Conservation (phyloP, 2,113 vertebrate species). For the Rhea pennata region DNA sequence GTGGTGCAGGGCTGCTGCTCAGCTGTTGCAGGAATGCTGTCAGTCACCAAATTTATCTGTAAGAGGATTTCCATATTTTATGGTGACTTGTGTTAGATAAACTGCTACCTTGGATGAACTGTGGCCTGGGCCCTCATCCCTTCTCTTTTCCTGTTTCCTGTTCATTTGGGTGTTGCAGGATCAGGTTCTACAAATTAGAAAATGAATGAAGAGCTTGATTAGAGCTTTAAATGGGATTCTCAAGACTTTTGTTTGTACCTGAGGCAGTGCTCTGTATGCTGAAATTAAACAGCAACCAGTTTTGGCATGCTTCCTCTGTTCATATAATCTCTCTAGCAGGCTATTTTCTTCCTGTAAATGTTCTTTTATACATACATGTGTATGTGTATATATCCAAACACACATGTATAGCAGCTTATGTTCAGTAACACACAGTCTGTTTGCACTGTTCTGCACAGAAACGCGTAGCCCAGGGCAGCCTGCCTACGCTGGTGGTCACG, state of each 20-base stretch:
- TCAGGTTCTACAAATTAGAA: conserved; percentile 43
- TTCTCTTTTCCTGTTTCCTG: background rate
- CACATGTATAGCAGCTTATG: background rate
- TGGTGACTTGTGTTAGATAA: background rate
- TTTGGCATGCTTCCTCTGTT: conserved; percentile 49
- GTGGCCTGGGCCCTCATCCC: background rate
- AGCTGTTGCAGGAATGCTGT: background rate
- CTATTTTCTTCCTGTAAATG: conserved; percentile 11
- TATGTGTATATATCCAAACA: background rate
- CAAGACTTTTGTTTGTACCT: conserved; percentile 66
- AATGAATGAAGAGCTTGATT: conserved; percentile 54
- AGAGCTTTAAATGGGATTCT: conserved; percentile 62
- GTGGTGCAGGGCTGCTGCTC: background rate
- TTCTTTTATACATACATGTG: background rate
- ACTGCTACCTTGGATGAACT: background rate
- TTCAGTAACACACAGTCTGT: background rate
- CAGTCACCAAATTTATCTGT: background rate
- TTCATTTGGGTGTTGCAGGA: background rate
- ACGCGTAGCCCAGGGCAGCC: background rate
- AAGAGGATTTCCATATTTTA: background rate
- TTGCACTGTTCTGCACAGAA: background rate
- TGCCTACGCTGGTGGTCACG: background rate
- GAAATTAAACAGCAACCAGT: conserved; percentile 62
- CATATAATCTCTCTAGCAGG: conserved; percentile 40
- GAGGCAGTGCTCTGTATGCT: conserved; percentile 43